Percentiles rank a stretch among this genome's conserved stretches.
Conservation (phyloP, 2,113 vertebrate species). For the Plestiodon gilberti region DNA sequence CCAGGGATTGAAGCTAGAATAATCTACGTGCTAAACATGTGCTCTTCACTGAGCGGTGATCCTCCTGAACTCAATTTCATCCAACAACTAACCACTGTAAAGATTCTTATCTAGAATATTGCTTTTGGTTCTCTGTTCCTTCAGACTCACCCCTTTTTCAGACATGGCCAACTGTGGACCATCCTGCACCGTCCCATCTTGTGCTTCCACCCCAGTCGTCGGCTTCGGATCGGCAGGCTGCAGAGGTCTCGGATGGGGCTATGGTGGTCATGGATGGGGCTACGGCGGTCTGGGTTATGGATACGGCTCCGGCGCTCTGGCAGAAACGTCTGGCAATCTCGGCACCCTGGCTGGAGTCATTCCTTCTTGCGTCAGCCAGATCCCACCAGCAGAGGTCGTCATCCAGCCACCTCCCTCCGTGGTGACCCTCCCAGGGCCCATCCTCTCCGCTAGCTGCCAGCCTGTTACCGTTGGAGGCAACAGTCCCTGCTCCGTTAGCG, state of each 20-base stretch:
- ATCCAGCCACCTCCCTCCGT: neutral
- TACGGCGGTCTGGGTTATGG: too few relatives aligned
- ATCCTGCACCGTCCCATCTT: too few relatives aligned
- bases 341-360: neutral
- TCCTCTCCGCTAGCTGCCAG: neutral
- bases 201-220: too few relatives aligned
- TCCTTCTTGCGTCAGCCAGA: neutral
- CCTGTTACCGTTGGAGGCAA: neutral
- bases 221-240: too few relatives aligned
- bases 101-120: too few relatives aligned
- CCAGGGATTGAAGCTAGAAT: too few relatives aligned
- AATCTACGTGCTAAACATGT: neutral
- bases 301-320: neutral
- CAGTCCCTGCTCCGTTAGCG: neutral
- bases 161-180: too few relatives aligned
- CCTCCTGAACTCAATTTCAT: too few relatives aligned
- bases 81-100: too few relatives aligned
- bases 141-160: too few relatives aligned
- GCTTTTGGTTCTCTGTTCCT: too few relatives aligned
- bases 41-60: neutral
- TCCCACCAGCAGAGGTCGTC: neutral
- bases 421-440: neutral
- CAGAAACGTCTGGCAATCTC: neutral
- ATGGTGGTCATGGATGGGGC: neutral
- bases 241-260: neutral